These are phyloP conservation scores for Mesorhabditis spiculigera DNA, from an alignment of 2,888 invertebrate genomes.

Conservation along the genomic window DNA sequence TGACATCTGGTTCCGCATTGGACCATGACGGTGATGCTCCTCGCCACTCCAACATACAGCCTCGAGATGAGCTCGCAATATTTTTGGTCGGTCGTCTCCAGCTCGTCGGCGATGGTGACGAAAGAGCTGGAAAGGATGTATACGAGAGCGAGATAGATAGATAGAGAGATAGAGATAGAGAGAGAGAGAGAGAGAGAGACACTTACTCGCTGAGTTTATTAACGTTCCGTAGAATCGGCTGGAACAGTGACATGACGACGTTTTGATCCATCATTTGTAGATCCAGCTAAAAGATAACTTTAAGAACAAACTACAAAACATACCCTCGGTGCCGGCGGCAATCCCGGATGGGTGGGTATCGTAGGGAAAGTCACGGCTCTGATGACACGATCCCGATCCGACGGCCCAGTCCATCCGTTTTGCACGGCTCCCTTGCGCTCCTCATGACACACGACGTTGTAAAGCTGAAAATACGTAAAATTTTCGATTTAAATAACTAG, in stretches of 20 bases:
- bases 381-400: background rate
- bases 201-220: conserved; percentile 24
- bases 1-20: conserved; percentile 20
- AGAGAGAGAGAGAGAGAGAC: background rate
- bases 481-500: too few relatives aligned
- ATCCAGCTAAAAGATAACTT: too few relatives aligned
- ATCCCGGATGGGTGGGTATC: conserved; percentile 34
- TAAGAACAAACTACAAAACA: background rate
- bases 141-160: background rate
- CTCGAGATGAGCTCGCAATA: conserved; percentile 27
- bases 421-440: background rate
- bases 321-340: conserved; percentile 30
- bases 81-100: conserved; percentile 21
- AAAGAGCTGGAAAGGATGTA: conserved; percentile 16
- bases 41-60: conserved; percentile 23
- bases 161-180: background rate
- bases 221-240: conserved; percentile 26
- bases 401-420: background rate
- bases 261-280: conserved; percentile 12
- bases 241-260: conserved; percentile 22
- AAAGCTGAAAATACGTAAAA: conserved; percentile 27
- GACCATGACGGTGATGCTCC: conserved; percentile 31
- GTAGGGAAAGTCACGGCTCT: conserved; percentile 34
- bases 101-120: conserved; percentile 21
- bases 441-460: conserved; percentile 26